Evolutionary conservation across 2,888 invertebrate genomes (phyloP).

Genomic region (Diplazon laetatorius): DNA sequence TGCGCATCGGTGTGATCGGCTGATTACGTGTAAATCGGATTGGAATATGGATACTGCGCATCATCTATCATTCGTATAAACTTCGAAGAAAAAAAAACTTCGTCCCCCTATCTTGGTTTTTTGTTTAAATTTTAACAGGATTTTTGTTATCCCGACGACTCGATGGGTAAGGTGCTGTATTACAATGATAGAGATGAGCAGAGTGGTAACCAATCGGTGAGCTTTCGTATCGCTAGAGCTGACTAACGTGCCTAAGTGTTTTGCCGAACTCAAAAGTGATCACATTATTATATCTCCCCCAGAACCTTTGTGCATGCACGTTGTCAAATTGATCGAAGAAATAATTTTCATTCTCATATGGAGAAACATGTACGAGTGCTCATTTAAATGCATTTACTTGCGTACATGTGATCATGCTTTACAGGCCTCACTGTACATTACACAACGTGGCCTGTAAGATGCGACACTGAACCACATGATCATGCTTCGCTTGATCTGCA

Average conservation of each 20-base stretch:
- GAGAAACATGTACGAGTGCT: too few relatives aligned
- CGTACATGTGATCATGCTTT: too few relatives aligned
- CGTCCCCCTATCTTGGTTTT: constrained; percentile 47
- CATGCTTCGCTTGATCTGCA: constrained; percentile 48
- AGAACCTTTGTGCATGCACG: constrained; percentile 45
- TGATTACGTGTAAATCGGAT: constrained; percentile 18
- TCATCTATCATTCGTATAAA: constrained; percentile 10
- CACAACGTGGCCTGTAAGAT: background rate
- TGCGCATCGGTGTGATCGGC: constrained; percentile 33
- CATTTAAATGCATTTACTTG: too few relatives aligned
- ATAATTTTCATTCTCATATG: constrained; percentile 3
- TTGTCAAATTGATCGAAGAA: constrained; percentile 23
- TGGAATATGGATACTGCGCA: background rate
- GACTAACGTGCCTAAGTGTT: constrained; percentile 68
- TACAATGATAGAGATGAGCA: constrained; percentile 79
- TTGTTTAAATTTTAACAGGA: constrained; percentile 79
- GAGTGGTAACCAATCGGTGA: constrained; percentile 78
- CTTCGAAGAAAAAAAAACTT: background rate
- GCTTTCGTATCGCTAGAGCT: constrained; percentile 78
- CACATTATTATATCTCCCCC: constrained; percentile 31
- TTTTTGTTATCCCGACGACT: constrained; percentile 79
- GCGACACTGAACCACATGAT: constrained; percentile 4
- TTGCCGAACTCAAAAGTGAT: constrained; percentile 32
- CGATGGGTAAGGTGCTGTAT: constrained; percentile 81
- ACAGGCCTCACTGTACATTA: constrained; percentile 5